Evolutionary conservation across 2,113 vertebrate genomes (phyloP), one percentile per base, ranked within the genome.

Genomic region (Edolisoma coerulescens): DNA sequence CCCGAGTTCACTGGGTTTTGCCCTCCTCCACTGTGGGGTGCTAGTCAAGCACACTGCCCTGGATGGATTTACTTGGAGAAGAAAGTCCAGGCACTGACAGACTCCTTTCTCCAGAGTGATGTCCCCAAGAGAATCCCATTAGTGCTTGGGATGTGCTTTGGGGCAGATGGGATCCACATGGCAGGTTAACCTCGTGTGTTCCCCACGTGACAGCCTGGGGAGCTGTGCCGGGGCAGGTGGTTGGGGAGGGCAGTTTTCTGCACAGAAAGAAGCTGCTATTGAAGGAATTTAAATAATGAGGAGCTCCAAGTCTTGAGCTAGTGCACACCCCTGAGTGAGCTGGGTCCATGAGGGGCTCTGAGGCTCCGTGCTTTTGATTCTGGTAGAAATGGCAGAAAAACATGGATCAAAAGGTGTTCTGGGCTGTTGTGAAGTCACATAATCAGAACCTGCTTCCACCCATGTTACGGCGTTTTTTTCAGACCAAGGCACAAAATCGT

Each of bases 331-430:
- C 33, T 23, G 61, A 6, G 35, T n/a, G 39, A 63, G 11, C 11
- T 16, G 7, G 5, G 4, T 28, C 32, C 12, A 4, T 0, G 0
- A 49, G 28, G 24, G 44, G 15, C 71, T 89, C 28, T 44, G 4
- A 67, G 52, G 68, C 44, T 80, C 32, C 12, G 6, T 65, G 78
- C 39, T 73, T 56, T 23, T 64, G 50, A 7, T 65, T 81, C 39
- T 82, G 74, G 23, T 35, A 28, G 53, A 54, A 79, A 54, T 30
- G 8, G 21, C 27, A 81, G 11, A 27, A 75, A 32, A 88, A 44
- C 0, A 1, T 9, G 21, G 42, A 45, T 63, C 65, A 42, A 30
- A 79, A 85, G 16, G 18, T 14, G 3, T 19, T 59, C 13, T 8
- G 21, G 52, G 7, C 52, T 76, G 3, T 22, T 59, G 49, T 68